Evolutionary conservation across 37 sponge, comb jelly and placozoan species (phyloP).

Genomic region (Eunapius fragilis): DNA sequence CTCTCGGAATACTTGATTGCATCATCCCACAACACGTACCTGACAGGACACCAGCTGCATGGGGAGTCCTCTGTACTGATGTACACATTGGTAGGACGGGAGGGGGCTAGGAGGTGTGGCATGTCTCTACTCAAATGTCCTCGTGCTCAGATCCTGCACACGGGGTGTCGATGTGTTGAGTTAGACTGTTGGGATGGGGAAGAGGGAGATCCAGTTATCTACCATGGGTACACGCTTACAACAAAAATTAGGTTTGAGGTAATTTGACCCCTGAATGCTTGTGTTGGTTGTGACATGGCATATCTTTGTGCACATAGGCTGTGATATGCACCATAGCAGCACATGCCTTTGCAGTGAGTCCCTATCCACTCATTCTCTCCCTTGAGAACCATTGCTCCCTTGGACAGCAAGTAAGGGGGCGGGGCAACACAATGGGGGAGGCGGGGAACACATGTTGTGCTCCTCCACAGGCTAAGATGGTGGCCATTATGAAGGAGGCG

Average conservation of each 20-base stretch:
- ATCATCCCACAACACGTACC: constrained; percentile 81
- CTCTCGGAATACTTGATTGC: constrained; percentile 69
- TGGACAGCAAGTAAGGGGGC: constrained; percentile 37
- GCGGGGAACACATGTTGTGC: too few species aligned
- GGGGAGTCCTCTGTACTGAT: constrained; percentile 65
- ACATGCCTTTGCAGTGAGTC: constrained; percentile 82
- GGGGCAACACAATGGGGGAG: too few species aligned
- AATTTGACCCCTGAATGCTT: not conserved
- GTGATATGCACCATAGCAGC: constrained; percentile 80
- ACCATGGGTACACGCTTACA: constrained; percentile 95
- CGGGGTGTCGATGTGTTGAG: constrained; percentile 64
- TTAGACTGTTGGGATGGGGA: constrained; percentile 91
- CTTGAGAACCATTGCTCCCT: constrained; percentile 87
- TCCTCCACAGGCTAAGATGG: constrained; percentile 61
- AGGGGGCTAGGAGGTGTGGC: not conserved
- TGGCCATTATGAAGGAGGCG: constrained; percentile 33
- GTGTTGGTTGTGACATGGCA: not conserved
- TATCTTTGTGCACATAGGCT: constrained; percentile 35
- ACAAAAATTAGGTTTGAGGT: constrained; percentile 78
- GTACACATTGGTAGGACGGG: constrained; percentile 46
- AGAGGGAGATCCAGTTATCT: constrained; percentile 85
- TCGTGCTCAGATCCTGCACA: constrained; percentile 17
- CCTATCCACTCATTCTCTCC: constrained; percentile 76
- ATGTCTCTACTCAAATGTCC: not conserved
- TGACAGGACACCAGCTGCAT: constrained; percentile 70